Percentiles rank a stretch among this genome's conserved stretches.
These are phyloP conservation scores for Sitta europaea DNA, from an alignment of 2,113 vertebrate species.

Conservation along the genomic window DNA sequence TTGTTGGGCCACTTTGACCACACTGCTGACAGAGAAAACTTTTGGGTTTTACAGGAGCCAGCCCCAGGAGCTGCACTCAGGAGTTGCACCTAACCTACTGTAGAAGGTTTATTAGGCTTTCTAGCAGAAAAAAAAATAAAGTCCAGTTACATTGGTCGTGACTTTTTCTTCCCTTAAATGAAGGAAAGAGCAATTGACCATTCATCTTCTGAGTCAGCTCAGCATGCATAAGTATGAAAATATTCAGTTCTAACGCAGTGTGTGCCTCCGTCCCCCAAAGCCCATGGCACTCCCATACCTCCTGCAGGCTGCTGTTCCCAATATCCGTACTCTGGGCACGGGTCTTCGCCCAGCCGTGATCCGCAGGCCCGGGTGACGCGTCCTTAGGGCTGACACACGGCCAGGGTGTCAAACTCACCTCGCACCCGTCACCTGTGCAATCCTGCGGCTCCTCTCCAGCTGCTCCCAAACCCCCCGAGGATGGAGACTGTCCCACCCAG, in stretches of 20 bases:
- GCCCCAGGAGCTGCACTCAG: neutral
- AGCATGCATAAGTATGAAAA: neutral
- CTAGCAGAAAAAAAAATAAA: neutral
- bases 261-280: neutral
- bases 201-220: neutral
- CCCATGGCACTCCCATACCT: neutral
- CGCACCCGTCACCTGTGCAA: fast-evolving
- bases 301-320: neutral
- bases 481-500: no score
- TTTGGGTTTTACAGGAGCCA: neutral
- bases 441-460: neutral
- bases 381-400: neutral
- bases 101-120: neutral
- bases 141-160: neutral
- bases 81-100: neutral
- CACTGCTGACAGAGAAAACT: neutral
- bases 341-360: neutral
- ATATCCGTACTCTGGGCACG: neutral
- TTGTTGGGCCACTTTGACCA: fast-evolving
- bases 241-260: fast-evolving
- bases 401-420: neutral
- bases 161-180: neutral
- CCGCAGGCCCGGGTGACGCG: neutral
- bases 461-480: fast-evolving
- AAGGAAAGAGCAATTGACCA: neutral